phyloP scores from a whole-genome alignment of 2,797 vertebrate genomes.

The Nannoperca australis region DNA sequence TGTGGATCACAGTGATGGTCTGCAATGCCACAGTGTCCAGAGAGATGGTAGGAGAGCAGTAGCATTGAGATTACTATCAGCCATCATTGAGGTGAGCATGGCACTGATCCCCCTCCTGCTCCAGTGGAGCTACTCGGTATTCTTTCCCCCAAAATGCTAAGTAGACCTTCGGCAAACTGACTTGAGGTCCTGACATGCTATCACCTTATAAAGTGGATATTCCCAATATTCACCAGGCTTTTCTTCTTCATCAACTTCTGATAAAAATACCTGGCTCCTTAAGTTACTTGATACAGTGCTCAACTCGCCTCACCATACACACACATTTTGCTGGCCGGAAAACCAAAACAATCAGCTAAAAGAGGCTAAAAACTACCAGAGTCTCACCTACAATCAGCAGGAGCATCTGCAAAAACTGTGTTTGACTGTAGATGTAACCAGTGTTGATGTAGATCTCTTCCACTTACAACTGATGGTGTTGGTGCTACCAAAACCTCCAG shows the following conservation, averaged over 20 bases:
- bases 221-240: too few species aligned
- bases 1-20: too few species aligned
- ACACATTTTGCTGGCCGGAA: too few species aligned
- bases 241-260: too few species aligned
- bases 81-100: neutral
- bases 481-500: conserved; percentile 2
- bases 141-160: neutral
- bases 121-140: neutral
- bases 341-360: neutral
- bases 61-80: neutral
- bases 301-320: too few species aligned
- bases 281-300: too few species aligned
- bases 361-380: neutral
- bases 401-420: neutral
- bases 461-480: neutral
- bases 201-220: neutral
- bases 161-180: neutral
- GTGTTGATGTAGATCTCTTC: neutral
- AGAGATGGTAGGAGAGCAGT: neutral
- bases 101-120: neutral
- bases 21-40: neutral
- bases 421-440: conserved; percentile 7
- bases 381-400: neutral
- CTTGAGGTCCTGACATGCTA: neutral
- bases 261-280: too few species aligned